phyloP scores from a whole-genome alignment of 2,113 vertebrate species.

The Sceloporus undulatus region DNA sequence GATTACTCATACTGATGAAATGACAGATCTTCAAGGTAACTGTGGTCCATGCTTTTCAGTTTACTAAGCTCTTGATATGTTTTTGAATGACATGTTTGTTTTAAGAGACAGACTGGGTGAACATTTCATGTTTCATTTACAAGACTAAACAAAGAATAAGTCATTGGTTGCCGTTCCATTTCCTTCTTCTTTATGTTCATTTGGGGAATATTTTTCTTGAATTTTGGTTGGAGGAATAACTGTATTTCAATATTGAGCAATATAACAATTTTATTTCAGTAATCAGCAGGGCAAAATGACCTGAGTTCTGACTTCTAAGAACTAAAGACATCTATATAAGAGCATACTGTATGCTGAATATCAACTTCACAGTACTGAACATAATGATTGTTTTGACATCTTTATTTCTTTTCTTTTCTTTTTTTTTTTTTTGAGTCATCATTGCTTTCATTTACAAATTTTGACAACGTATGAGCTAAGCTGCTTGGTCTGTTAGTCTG shows the following conservation, averaged over 20 bases:
- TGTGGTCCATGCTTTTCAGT: background rate
- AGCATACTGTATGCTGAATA: background rate
- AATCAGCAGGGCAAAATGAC: background rate
- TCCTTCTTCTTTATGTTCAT: too few relatives aligned
- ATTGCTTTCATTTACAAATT: constrained; percentile 7
- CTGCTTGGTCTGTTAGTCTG: constrained; percentile 26
- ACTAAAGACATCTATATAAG: background rate
- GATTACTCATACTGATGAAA: too few relatives aligned
- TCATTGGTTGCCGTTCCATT: too few relatives aligned
- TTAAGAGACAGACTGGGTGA: background rate
- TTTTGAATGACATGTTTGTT: background rate
- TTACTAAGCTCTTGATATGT: background rate
- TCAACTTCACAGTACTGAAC: background rate
- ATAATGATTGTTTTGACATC: background rate
- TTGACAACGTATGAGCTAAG: constrained; percentile 19
- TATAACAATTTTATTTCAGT: background rate
- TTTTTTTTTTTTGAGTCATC: constrained; percentile 16
- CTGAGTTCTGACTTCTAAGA: background rate
- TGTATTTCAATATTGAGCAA: background rate
- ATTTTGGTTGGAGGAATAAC: background rate
- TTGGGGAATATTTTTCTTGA: background rate
- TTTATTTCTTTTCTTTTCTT: constrained; percentile 28
- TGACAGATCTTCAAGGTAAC: too few relatives aligned
- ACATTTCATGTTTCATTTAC: background rate
- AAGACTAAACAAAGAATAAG: background rate